Percentiles rank a stretch among this genome's conserved stretches.
phyloP scores from a whole-genome alignment of 2,888 invertebrate genomes.

The Julus scanicus region DNA sequence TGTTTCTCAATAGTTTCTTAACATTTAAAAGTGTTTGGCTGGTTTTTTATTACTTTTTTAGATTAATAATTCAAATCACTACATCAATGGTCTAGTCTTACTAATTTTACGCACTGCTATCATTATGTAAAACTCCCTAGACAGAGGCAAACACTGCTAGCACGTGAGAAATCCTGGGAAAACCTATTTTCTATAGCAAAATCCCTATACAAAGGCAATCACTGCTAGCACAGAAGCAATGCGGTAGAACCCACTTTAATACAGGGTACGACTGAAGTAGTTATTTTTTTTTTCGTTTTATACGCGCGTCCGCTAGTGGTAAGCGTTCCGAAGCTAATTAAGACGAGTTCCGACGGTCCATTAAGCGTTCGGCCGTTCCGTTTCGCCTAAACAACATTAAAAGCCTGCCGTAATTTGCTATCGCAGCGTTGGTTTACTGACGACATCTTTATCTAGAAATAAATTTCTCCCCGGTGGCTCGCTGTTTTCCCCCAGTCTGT shows the following conservation, averaged over 20 bases:
- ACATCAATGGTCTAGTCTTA: no score
- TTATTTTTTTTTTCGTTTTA: neutral
- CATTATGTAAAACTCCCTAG: neutral
- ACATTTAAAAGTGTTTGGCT: no score
- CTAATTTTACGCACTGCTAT: no score
- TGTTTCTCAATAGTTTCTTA: no score
- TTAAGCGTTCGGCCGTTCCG: neutral
- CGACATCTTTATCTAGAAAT: conserved; percentile 36
- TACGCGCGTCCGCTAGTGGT: neutral
- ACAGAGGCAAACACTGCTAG: neutral
- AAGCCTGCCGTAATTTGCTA: neutral
- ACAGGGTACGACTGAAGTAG: neutral
- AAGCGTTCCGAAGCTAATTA: neutral
- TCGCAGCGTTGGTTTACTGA: conserved; percentile 19
- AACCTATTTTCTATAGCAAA: neutral
- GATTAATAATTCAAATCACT: no score
- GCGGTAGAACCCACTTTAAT: neutral
- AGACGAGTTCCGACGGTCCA: neutral
- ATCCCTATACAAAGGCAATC: neutral
- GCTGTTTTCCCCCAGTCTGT: conserved; percentile 30
- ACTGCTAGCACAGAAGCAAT: neutral
- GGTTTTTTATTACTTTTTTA: no score
- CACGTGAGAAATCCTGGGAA: neutral
- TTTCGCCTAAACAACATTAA: conserved; percentile 32
- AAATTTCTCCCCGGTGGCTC: conserved; percentile 36